These are phyloP conservation scores for Dysidea cf. avara DNA, from an alignment of 37 sponge, comb jelly and placozoan species.

Conservation along the genomic window DNA sequence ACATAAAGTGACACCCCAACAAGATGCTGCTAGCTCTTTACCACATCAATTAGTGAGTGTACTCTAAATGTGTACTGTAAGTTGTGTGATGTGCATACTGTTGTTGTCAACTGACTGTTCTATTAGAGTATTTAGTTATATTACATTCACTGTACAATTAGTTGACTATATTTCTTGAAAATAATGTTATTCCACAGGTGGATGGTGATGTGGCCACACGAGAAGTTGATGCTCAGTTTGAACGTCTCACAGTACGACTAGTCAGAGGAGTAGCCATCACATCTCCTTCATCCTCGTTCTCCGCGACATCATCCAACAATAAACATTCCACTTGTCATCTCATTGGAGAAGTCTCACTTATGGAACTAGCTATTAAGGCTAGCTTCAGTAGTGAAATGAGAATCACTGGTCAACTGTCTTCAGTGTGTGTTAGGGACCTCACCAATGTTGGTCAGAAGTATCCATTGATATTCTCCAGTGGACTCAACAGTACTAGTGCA, in stretches of 20 bases:
- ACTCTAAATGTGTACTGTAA: too few relatives aligned
- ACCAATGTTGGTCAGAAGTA: constrained; percentile 42
- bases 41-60: too few relatives aligned
- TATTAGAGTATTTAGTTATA: too few relatives aligned
- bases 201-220: not conserved
- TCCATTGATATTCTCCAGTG: constrained; percentile 46
- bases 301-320: not conserved
- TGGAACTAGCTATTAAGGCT: too few relatives aligned
- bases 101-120: too few relatives aligned
- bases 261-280: constrained; percentile 9
- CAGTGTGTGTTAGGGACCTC: constrained; percentile 51
- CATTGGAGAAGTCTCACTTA: not conserved
- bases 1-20: too few relatives aligned
- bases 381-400: constrained; percentile 16
- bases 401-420: constrained; percentile 48
- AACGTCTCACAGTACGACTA: constrained; percentile 33
- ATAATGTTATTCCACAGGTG: not conserved
- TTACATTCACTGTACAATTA: too few relatives aligned
- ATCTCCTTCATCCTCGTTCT: not conserved
- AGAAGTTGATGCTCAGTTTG: constrained; percentile 27
- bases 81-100: too few relatives aligned
- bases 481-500: constrained; percentile 4
- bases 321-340: not conserved
- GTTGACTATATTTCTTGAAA: not conserved
- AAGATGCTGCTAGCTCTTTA: too few relatives aligned